Percentiles rank a stretch among this genome's conserved stretches.
phyloP scores from a whole-genome alignment of 2,113 vertebrate genomes.

The Hiodon alosoides region DNA sequence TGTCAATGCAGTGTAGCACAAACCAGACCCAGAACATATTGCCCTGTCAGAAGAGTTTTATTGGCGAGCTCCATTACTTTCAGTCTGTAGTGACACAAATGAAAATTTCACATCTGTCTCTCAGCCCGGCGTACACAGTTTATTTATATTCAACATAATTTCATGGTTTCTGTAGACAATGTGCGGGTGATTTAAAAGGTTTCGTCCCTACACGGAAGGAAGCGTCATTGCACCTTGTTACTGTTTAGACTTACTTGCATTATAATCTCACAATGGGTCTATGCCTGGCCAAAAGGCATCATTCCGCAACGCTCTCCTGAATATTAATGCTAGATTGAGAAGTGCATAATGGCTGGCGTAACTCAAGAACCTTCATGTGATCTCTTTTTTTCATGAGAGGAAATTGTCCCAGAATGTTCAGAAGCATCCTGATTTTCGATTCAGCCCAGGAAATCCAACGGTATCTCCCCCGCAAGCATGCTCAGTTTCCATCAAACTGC shows the following conservation, averaged over 20 bases:
- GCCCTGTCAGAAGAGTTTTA: conserved; percentile 35
- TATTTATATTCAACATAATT: conserved; percentile 23
- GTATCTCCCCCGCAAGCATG: not conserved
- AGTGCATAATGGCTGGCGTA: not conserved
- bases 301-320: not conserved
- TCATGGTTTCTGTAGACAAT: conserved; percentile 23
- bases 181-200: conserved; percentile 20
- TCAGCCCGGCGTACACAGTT: conserved; percentile 10
- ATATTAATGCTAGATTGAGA: conserved; percentile 12
- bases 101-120: conserved; percentile 42
- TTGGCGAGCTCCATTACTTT: conserved; percentile 23
- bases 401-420: not conserved
- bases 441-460: not conserved
- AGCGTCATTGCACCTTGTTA: conserved; percentile 13
- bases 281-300: not conserved
- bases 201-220: conserved; percentile 15
- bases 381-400: not conserved
- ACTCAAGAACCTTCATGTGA: not conserved
- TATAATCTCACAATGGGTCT: not conserved
- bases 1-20: conserved; percentile 15
- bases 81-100: conserved; percentile 34
- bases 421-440: not conserved
- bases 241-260: conserved; percentile 8
- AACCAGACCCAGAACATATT: conserved; percentile 28
- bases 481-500: not conserved